Evolutionary conservation across 2,113 vertebrate species (phyloP), one percentile per base, ranked within the genome.

Genomic region (Apteryx mantelli): DNA sequence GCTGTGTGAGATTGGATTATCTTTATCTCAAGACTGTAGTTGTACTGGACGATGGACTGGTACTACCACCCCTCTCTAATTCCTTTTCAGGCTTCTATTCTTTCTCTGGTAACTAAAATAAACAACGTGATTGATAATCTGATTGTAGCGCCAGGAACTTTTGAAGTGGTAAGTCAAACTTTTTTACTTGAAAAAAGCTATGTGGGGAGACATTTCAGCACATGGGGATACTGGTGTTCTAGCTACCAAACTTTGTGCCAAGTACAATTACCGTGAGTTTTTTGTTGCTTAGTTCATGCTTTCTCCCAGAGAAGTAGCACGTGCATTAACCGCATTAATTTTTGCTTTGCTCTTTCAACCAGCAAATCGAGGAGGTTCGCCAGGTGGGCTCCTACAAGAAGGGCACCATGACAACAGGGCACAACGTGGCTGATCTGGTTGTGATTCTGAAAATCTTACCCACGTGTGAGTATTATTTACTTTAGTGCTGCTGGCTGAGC

Each of bases 321-420:
- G 0, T 0, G 40, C 2, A 0, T 19, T 5, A 38, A 46, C 55
- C 18, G 20, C 6, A 2, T 0, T 30, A 1, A 4, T 26, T 79
- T 63, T 77, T 3, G 4, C 32, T 53, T 14, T 7, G 9, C 8
- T 24, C 4, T 32, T 15, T 60, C 25, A 0, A 38, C 20, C 74
- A 99, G 99, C 99, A 99, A 99, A 99, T 99, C 13, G 99, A 99
- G 95, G 99, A 99, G 95, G 99, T 99, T 52, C 99, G 99, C 64
- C 99, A 99, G 95, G 99, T 99, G 12, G 99, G 99, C 28, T 99
- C 99, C 13, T 99, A 99, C 96, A 99, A 99, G 98, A 99, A 99
- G 94, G 99, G 99, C 7, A 99, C 99, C 16, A 99, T 99, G 99
- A 99, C 98, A 0, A 99, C 99, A 0, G 99, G 99, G 80, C 99